Evolutionary conservation across 2,797 vertebrate genomes (phyloP).

Genomic region (Lepus townsendii): DNA sequence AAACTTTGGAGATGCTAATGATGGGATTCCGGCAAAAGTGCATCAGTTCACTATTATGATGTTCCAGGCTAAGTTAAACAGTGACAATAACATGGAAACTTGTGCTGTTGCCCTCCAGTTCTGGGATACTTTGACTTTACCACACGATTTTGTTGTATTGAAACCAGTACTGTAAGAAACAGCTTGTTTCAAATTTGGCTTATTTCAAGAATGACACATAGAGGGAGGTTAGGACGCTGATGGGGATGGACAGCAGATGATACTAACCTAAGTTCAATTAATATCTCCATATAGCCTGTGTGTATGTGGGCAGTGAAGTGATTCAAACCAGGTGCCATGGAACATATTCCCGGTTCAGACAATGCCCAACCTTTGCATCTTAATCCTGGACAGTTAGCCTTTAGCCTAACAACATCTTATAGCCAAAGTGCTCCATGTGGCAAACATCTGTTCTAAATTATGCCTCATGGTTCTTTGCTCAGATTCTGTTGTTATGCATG

Average conservation of each 20-base stretch:
- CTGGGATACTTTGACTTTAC: not conserved
- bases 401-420: not conserved
- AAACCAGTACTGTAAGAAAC: not conserved
- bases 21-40: slow-evolving; percentile 75
- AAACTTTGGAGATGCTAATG: slow-evolving; percentile 73
- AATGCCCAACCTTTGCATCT: not conserved
- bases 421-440: not conserved
- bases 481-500: not conserved
- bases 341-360: not conserved
- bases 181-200: not conserved
- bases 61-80: slow-evolving; percentile 80
- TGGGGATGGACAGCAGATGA: not conserved
- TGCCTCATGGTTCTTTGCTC: not conserved
- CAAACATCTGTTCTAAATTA: slow-evolving; percentile 23
- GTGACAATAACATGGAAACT: slow-evolving; percentile 80
- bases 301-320: not conserved
- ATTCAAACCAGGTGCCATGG: not conserved
- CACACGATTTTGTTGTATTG: not conserved
- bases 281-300: not conserved
- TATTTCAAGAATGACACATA: slow-evolving; percentile 27
- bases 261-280: not conserved
- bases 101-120: not conserved
- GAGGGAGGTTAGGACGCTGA: not conserved
- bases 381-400: not conserved
- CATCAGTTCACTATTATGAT: slow-evolving; percentile 71